phyloP scores from a whole-genome alignment of 2,888 invertebrate genomes.

The Ashinkailepas kermadecensis region DNA sequence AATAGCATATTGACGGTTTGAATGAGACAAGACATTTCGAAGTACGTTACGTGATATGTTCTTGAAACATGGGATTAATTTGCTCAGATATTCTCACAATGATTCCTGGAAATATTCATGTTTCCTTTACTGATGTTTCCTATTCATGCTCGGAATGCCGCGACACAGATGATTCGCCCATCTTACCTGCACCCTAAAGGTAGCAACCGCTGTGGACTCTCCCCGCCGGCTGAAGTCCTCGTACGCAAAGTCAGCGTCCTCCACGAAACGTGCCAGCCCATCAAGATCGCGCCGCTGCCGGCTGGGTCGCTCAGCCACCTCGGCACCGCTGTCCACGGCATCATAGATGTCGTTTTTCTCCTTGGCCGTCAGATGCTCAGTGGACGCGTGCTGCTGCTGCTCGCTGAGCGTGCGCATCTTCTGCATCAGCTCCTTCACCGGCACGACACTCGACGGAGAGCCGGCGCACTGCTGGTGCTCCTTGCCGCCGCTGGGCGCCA shows the following conservation, averaged over 20 bases:
- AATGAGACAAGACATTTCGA: no score
- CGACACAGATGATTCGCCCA: not conserved
- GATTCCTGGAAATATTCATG: no score
- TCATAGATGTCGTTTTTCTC: slow-evolving; percentile 5
- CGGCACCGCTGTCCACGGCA: slow-evolving; percentile 1
- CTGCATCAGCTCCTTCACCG: slow-evolving; percentile 3
- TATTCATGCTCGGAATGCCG: no score
- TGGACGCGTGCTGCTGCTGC: not conserved
- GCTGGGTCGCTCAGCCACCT: not conserved
- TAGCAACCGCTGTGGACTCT: slow-evolving; percentile 29
- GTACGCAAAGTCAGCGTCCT: slow-evolving; percentile 31
- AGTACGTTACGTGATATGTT: no score
- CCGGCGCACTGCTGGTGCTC: not conserved
- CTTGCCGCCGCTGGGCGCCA: not conserved
- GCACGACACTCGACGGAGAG: not conserved
- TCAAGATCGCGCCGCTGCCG: not conserved
- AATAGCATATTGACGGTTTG: no score
- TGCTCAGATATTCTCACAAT: no score
- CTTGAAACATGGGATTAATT: no score
- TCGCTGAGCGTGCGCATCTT: slow-evolving; percentile 16
- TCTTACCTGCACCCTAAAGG: slow-evolving; percentile 31
- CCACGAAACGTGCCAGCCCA: slow-evolving; percentile 28
- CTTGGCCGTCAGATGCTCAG: not conserved
- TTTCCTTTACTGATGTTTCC: no score
- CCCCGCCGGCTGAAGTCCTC: slow-evolving; percentile 32